Percentiles rank a stretch among this genome's conserved stretches.
phyloP scores from a whole-genome alignment of 2,113 vertebrate species.

The Trochalopteron elliotii region DNA sequence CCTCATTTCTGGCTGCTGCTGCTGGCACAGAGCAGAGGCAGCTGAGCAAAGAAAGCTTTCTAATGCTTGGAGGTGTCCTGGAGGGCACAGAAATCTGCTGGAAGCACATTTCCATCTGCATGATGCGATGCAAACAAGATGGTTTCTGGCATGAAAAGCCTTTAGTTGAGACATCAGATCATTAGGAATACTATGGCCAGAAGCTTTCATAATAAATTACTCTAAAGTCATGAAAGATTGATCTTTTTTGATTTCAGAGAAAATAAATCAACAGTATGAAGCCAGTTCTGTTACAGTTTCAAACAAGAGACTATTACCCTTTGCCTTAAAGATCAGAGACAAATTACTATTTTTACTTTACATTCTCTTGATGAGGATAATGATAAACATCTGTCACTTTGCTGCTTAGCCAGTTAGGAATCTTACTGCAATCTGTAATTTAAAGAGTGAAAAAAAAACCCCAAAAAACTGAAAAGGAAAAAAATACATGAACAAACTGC shows the following conservation, averaged over 20 bases:
- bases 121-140: not conserved
- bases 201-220: slow-evolving; percentile 38
- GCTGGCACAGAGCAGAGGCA: not conserved
- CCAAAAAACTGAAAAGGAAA: no score
- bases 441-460: slow-evolving; percentile 58
- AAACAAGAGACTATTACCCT: slow-evolving; percentile 59
- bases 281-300: slow-evolving; percentile 41
- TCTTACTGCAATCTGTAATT: slow-evolving; percentile 74
- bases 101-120: not conserved
- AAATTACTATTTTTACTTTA: slow-evolving; percentile 81
- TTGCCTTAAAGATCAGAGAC: slow-evolving; percentile 76
- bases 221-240: slow-evolving; percentile 36
- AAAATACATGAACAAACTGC: slow-evolving; percentile 7
- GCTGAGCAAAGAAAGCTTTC: not conserved
- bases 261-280: slow-evolving; percentile 44
- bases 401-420: slow-evolving; percentile 68
- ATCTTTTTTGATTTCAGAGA: slow-evolving; percentile 25
- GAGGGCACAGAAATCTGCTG: not conserved
- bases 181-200: not conserved
- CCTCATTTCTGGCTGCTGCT: not conserved
- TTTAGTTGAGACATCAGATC: not conserved
- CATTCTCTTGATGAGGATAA: slow-evolving; percentile 81
- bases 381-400: slow-evolving; percentile 80
- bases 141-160: not conserved
- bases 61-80: not conserved